These are phyloP conservation scores for Rhynchomys soricoides DNA, from an alignment of 2,113 vertebrate genomes.

Conservation along the genomic window DNA sequence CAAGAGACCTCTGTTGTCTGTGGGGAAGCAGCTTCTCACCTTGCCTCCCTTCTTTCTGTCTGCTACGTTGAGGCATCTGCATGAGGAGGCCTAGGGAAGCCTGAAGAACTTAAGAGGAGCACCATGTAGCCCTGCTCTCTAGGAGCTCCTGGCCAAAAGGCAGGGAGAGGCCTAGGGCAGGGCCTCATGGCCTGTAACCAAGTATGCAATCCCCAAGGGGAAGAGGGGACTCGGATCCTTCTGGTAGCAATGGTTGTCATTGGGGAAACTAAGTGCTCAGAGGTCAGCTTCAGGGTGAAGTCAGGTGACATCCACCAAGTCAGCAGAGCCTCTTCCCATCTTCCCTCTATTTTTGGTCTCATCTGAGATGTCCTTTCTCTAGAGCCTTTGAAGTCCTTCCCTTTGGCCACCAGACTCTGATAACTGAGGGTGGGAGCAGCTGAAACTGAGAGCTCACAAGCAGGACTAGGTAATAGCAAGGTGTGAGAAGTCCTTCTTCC, in stretches of 20 bases:
- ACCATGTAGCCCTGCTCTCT: no score
- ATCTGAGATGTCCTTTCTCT: not conserved
- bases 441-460: not conserved
- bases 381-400: not conserved
- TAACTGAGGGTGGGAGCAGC: not conserved
- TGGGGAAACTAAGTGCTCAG: not conserved
- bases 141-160: not conserved
- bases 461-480: not conserved
- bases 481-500: not conserved
- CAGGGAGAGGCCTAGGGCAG: not conserved
- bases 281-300: not conserved
- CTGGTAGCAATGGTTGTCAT: no score
- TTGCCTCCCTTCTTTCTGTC: not conserved
- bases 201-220: no score
- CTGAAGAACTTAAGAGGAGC: not conserved
- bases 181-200: no score
- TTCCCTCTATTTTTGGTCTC: not conserved
- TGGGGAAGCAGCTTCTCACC: not conserved
- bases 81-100: not conserved
- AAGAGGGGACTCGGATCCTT: no score
- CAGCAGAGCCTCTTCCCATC: not conserved
- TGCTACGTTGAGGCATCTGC: not conserved
- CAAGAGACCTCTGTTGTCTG: not conserved
- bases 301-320: not conserved
- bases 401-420: not conserved